A percentile compares a stretch with the other conserved stretches of the same genome.
phyloP scores from a whole-genome alignment of 1,140 invertebrate species.

The Acarapis woodi region DNA sequence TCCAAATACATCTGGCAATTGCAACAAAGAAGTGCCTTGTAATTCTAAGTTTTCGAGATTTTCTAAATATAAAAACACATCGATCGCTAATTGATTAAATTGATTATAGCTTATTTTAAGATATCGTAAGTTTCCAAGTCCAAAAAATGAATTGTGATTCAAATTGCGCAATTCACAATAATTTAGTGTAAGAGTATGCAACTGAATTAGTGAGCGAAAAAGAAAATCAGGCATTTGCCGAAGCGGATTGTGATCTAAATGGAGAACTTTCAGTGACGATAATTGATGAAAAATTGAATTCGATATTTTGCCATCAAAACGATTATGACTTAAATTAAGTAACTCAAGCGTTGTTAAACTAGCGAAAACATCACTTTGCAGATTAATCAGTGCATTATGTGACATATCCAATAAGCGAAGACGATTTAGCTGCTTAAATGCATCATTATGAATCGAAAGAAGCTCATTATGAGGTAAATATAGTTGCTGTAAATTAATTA shows the following conservation, averaged over 20 bases:
- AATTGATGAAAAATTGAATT: conserved; percentile 34
- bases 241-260: conserved; percentile 51
- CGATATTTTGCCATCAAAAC: conserved; percentile 26
- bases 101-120: too few species aligned
- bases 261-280: conserved; percentile 25
- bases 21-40: conserved; percentile 10
- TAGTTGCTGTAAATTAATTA: conserved; percentile 33
- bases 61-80: conserved; percentile 34
- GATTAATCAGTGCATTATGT: conserved; percentile 46
- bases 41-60: conserved; percentile 18
- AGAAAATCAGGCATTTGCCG: conserved; percentile 23
- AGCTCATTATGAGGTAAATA: conserved; percentile 49
- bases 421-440: conserved; percentile 38
- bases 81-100: background rate
- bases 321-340: conserved; percentile 55
- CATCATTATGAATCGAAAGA: conserved; percentile 35
- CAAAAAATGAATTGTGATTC: background rate
- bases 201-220: conserved; percentile 28
- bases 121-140: too few species aligned
- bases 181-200: too few species aligned
- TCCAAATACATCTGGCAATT: conserved; percentile 14
- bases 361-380: conserved; percentile 43
- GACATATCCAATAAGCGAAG: conserved; percentile 59
- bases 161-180: background rate
- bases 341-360: conserved; percentile 39